Evolutionary conservation across 1,140 invertebrate genomes (phyloP), one percentile per base, ranked within the genome.

Genomic region (Drosophila bocki): DNA sequence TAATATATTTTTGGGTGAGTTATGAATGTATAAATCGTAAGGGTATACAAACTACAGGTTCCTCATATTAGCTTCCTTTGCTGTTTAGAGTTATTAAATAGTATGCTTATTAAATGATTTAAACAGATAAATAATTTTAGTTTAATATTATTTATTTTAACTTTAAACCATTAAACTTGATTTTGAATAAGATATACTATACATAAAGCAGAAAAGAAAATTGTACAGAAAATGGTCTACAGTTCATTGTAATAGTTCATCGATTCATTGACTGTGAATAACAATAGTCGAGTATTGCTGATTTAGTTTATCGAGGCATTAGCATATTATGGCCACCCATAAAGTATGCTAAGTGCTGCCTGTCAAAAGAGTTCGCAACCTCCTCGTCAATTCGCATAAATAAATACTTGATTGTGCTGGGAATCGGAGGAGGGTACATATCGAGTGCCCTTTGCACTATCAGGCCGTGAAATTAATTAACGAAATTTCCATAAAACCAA

Each of bases 401-500:
- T 70, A 69, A 69, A 71, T 71, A 42, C 7, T 22, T 22, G 39
- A 32, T 26, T 50, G 37, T n/a, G 29, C n/a, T 11, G 37, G 11
- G 45, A 50, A 44, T 29, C 42, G 42, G 19, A 19, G 15, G 15
- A 41, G 29, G 37, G 41, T 50, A 56, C 15, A 22, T n/a, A n/a
- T 3, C 47, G 4, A n/a, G 29, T 39, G 33, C 50, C 50, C 71
- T 48, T 74, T 74, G 71, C 44, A 42, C 51, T 13, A 41, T 56
- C 26, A 15, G n/a, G 1, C n/a, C 32, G 32, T 41, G 6, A 48
- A 74, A 72, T 74, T 72, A 74, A 74, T 74, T 74, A 19, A 41
- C 7, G 0, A 44, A 75, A 61, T 78, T 69, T 78, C 75, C 64
- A 78, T 78, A 78, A 77, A 78, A 41, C 56, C 54, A 39, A 78